Percentiles rank a stretch among this genome's conserved stretches.
These are phyloP conservation scores for Leucoma salicis DNA, from an alignment of 2,888 invertebrate genomes.

Conservation along the genomic window DNA sequence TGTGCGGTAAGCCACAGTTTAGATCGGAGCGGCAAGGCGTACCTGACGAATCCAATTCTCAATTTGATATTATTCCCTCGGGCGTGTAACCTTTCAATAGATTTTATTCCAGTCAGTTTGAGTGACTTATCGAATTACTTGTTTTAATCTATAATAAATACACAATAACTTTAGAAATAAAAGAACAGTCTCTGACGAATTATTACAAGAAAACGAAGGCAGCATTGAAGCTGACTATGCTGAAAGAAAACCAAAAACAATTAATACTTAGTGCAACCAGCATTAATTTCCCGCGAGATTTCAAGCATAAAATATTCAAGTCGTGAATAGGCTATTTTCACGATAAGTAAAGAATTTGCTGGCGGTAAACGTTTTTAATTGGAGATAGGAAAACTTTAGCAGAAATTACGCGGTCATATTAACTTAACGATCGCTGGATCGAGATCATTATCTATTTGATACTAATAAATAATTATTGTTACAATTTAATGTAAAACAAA, in stretches of 20 bases:
- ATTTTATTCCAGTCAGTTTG: conserved; percentile 22
- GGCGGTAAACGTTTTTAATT: conserved; percentile 58
- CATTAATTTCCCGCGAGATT: conserved; percentile 61
- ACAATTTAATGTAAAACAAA: too few species aligned
- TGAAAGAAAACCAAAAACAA: too few species aligned
- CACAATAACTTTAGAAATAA: too few species aligned
- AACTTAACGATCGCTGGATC: conserved; percentile 32
- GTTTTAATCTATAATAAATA: conserved; percentile 8
- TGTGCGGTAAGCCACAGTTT: conserved; percentile 53
- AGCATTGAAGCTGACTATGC: too few species aligned
- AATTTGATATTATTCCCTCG: conserved; percentile 36
- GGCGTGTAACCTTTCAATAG: conserved; percentile 36
- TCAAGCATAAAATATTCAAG: conserved; percentile 64
- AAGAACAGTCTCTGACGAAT: too few species aligned
- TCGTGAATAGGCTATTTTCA: conserved; percentile 45
- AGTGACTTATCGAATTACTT: conserved; percentile 18
- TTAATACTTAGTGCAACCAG: conserved; percentile 53
- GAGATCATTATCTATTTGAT: conserved; percentile 26
- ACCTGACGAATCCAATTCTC: conserved; percentile 49
- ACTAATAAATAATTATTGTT: too few species aligned
- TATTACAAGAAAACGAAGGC: too few species aligned
- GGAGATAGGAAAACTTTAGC: conserved; percentile 42
- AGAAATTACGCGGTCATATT: conserved; percentile 22
- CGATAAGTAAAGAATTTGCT: conserved; percentile 45
- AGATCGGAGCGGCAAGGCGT: conserved; percentile 42